These are phyloP conservation scores for Panurus biarmicus DNA, from an alignment of 2,113 vertebrate species.

Conservation along the genomic window DNA sequence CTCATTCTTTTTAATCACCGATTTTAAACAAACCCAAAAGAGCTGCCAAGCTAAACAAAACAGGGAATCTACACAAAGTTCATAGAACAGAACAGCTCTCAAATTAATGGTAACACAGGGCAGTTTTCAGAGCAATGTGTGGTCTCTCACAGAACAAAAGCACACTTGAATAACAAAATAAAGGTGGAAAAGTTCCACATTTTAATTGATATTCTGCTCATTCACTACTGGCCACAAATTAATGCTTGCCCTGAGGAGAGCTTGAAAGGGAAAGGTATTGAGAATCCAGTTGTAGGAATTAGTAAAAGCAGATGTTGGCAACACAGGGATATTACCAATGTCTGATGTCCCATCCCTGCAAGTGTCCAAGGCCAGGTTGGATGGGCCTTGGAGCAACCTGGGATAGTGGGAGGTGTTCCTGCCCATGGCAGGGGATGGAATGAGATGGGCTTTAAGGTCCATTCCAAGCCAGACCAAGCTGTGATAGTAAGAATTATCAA, in stretches of 20 bases:
- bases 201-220: background rate
- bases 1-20: background rate
- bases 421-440: background rate
- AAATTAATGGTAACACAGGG: background rate
- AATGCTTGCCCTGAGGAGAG: background rate
- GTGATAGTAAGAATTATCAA: background rate
- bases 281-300: background rate
- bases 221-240: background rate
- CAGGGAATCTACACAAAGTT: background rate
- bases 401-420: background rate
- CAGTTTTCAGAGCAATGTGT: background rate
- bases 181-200: fast-evolving
- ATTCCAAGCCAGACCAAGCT: background rate
- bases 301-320: background rate
- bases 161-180: fast-evolving
- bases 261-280: background rate
- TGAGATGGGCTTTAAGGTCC: background rate
- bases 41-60: background rate
- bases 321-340: background rate
- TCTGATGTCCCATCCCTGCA: background rate
- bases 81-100: background rate
- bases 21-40: background rate
- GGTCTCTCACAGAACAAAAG: fast-evolving
- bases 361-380: background rate
- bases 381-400: background rate